Evolutionary conservation across 2,797 vertebrate genomes (phyloP).

Genomic region (Podarcis lilfordi): DNA sequence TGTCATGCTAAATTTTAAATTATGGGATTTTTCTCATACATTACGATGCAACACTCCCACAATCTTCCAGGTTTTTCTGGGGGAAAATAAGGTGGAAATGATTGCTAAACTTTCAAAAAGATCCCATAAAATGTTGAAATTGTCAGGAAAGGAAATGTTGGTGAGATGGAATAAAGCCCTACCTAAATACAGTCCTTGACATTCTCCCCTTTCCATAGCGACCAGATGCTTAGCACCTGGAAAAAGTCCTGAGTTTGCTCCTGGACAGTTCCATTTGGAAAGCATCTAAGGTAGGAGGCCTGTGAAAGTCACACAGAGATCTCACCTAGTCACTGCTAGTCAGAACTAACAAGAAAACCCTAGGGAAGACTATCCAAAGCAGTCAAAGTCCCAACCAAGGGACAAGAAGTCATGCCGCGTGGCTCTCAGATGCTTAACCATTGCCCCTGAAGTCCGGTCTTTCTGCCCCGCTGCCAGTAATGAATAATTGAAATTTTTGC

Average conservation of each 20-base stretch:
- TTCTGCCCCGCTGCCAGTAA: neutral
- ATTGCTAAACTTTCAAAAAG: too few relatives aligned
- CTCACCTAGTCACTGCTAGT: neutral
- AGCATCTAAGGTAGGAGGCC: neutral
- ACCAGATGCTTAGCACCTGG: neutral
- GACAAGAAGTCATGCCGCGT: neutral
- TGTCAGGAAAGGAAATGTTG: too few relatives aligned
- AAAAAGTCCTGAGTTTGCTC: too few relatives aligned
- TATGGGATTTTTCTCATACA: too few relatives aligned
- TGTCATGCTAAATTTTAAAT: too few relatives aligned
- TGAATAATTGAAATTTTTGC: neutral
- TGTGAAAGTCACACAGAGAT: neutral
- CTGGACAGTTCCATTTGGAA: neutral
- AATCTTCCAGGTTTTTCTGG: too few relatives aligned
- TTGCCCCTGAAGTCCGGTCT: neutral
- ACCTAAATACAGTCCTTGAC: too few relatives aligned
- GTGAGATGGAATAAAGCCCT: too few relatives aligned
- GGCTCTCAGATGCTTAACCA: neutral
- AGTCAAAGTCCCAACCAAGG: neutral
- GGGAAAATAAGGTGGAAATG: too few relatives aligned
- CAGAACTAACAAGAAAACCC: neutral
- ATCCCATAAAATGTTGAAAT: too few relatives aligned
- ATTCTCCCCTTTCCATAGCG: neutral
- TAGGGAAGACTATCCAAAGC: neutral
- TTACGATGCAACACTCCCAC: too few relatives aligned